Evolutionary conservation across 1,140 invertebrate species (phyloP).

Genomic region (Palaemon carinicauda): DNA sequence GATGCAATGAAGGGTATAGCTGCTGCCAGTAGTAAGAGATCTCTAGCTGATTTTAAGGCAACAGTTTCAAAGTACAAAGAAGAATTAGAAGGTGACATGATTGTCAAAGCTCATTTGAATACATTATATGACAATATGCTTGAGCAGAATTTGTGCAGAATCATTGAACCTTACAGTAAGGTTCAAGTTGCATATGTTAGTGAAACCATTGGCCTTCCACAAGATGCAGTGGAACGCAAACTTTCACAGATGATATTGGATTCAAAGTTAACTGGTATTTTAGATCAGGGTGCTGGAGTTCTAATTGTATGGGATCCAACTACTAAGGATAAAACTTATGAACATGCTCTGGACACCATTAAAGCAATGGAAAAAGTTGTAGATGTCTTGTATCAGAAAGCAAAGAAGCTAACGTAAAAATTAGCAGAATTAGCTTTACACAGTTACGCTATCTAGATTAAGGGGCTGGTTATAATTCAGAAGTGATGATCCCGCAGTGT

Average conservation of each 20-base stretch:
- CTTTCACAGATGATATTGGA: constrained; percentile 99
- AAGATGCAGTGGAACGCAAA: constrained; percentile 96
- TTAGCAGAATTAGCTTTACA: constrained; percentile 29
- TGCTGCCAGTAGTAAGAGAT: constrained; percentile 93
- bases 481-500: neutral
- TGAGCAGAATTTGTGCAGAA: constrained; percentile 97
- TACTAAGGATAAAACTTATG: constrained; percentile 95
- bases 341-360: constrained; percentile 95
- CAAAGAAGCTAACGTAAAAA: constrained; percentile 93
- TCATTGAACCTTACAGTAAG: constrained; percentile 98
- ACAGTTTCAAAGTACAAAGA: constrained; percentile 85
- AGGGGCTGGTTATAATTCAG: constrained; percentile 15
- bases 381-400: constrained; percentile 97
- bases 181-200: constrained; percentile 90
- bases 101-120: constrained; percentile 94
- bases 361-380: constrained; percentile 99
- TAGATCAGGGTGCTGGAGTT: constrained; percentile 97
- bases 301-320: constrained; percentile 97
- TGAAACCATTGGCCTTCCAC: constrained; percentile 85
- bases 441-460: constrained; percentile 18
- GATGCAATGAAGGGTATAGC: constrained; percentile 98
- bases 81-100: constrained; percentile 94
- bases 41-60: constrained; percentile 92
- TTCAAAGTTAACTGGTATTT: constrained; percentile 94
- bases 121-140: constrained; percentile 98